Percentiles rank a stretch among this genome's conserved stretches.
Conservation (phyloP, 2,797 vertebrate genomes). For the Uromys caudimaculatus region DNA sequence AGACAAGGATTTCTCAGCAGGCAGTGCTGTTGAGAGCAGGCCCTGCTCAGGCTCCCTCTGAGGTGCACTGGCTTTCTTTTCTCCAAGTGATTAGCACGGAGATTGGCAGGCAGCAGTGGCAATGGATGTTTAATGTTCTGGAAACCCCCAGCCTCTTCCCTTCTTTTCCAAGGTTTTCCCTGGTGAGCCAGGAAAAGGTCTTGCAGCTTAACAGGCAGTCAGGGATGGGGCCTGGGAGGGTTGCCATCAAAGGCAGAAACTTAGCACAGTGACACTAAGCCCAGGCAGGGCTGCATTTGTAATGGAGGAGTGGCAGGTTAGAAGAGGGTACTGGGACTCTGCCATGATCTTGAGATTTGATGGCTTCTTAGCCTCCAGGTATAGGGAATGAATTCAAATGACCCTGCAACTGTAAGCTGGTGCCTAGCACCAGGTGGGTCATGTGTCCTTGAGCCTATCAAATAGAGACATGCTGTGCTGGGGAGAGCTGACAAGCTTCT, state of each 20-base stretch:
- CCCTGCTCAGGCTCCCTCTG: background rate
- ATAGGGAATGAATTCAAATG: background rate
- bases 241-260: slow-evolving; percentile 50
- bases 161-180: slow-evolving; percentile 59
- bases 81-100: slow-evolving; percentile 66
- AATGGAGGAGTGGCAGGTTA: background rate
- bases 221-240: slow-evolving; percentile 38
- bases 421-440: background rate
- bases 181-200: slow-evolving; percentile 67
- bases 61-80: slow-evolving; percentile 53
- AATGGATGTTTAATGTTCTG: slow-evolving; percentile 76
- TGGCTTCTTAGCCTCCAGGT: background rate
- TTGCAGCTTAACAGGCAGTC: slow-evolving; percentile 61
- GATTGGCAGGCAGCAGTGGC: slow-evolving; percentile 63
- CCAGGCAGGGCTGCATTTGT: background rate
- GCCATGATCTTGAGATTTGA: background rate
- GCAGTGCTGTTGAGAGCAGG: background rate
- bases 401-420: background rate
- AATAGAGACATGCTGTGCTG: background rate
- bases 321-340: background rate
- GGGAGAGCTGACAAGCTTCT: background rate
- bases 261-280: slow-evolving; percentile 20
- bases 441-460: background rate
- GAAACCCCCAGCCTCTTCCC: slow-evolving; percentile 64
- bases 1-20: slow-evolving; percentile 18